phyloP scores from a whole-genome alignment of 2,113 vertebrate genomes.

The Euleptes europaea region DNA sequence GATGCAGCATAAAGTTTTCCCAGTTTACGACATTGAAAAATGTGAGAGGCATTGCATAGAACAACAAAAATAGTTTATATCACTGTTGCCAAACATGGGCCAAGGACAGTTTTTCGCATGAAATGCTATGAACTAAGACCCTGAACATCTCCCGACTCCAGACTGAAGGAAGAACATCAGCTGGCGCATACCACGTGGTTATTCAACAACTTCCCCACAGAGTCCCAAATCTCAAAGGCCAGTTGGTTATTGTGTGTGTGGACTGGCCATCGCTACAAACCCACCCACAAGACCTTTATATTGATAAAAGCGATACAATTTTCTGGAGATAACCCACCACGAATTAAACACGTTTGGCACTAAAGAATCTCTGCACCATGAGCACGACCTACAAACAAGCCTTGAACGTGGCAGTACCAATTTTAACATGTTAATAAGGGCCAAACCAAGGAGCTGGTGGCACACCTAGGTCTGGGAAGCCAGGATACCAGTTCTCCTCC shows the following conservation, averaged over 20 bases:
- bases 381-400: not conserved
- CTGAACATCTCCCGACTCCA: not conserved
- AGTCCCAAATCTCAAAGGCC: too few species aligned
- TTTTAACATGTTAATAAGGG: not conserved
- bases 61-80: not conserved
- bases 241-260: not conserved
- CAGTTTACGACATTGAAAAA: not conserved
- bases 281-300: too few species aligned
- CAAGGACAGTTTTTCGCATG: not conserved
- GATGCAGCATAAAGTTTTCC: not conserved
- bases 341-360: not conserved
- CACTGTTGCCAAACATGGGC: not conserved
- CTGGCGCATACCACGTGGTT: not conserved
- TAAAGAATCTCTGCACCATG: not conserved
- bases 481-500: too few species aligned
- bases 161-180: not conserved
- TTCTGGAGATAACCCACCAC: not conserved
- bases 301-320: too few species aligned
- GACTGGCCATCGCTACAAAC: not conserved
- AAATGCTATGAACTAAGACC: not conserved
- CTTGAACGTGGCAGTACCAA: too few species aligned
- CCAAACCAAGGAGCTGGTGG: not conserved
- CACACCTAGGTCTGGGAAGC: too few species aligned
- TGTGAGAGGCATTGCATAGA: not conserved
- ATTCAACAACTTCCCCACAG: not conserved